Base-by-base conservation (phyloP, 1,140 invertebrate species). In the Lepidurus couesii region DNA sequence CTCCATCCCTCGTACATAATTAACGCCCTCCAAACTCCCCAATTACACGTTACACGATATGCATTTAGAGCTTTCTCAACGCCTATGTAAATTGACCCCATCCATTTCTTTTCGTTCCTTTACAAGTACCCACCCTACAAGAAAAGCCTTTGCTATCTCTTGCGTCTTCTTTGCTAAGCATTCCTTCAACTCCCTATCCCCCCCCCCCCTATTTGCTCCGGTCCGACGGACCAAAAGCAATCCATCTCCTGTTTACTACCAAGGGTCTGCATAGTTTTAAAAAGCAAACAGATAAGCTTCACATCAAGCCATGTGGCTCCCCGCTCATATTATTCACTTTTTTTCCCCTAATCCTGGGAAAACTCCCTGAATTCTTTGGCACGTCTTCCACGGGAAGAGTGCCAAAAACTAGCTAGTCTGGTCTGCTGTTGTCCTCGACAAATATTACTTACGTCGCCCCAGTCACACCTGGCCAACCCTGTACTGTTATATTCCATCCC, bases 31-130 rank as follows among this genome's bases (percentile, higher is more conserved):
- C 53, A 9, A 65, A 65, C 53, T 21, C 13, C 53, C 16, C 53
- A 65, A 65, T 65, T 65, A 21, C 53, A 21, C 8, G 53, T 65
- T 65, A 65, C 53, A 21, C 13, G 53, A 65, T 65, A 65, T 16
- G 53, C 53, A 65, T 65, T 65, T 65, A 65, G 16, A 65, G 53
- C 53, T 65, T 65, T 21, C 53, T 65, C 53, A n/a, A 65, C 53
- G 53, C 53, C 53, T 65, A 21, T 65, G 53, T 65, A 65, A 65
- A 65, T 65, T 65, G 53, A 65, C n/a, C 16, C 53, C 53, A 65
- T 65, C 53, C 53, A 65, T 65, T 65, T 65, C 21, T 21, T 65
- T 65, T 5, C 16, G 8, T 65, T 65, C 53, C 53, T 21, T 65
- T 13, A 21, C 3, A 9, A 65, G 16, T 21, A 65, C 53, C 53